Evolutionary conservation across 2,113 vertebrate species (phyloP).

Genomic region (Lepus timidus): DNA sequence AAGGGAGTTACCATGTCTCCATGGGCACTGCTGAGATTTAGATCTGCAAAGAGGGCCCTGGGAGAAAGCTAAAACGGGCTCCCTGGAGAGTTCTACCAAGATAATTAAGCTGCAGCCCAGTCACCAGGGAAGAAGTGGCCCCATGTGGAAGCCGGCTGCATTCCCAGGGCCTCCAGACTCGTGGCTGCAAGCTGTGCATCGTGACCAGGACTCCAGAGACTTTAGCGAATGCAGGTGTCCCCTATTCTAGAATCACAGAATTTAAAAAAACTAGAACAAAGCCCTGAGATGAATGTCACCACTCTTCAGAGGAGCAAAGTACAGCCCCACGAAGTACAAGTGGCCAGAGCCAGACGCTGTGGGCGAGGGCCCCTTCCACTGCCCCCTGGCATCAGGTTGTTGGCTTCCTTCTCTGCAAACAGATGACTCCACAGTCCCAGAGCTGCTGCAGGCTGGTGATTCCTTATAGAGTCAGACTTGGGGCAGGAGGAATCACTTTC

Average conservation of each 20-base stretch:
- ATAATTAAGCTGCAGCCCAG: conserved; percentile 58
- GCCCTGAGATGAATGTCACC: background rate
- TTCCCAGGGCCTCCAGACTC: background rate
- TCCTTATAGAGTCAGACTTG: background rate
- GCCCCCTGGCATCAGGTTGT: fast-evolving
- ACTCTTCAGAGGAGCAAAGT: background rate
- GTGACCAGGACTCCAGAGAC: background rate
- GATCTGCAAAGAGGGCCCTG: conserved; percentile 43
- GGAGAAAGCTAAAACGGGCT: background rate
- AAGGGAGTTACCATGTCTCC: conserved; percentile 56
- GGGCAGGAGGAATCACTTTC: background rate
- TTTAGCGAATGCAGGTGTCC: background rate
- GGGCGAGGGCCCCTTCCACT: background rate
- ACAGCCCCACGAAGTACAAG: too few species aligned
- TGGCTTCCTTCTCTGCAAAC: background rate
- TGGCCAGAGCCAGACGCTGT: background rate
- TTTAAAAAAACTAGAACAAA: background rate
- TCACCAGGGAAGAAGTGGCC: conserved; percentile 10
- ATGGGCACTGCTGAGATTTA: conserved; percentile 52
- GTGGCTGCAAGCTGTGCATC: background rate
- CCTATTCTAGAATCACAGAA: background rate
- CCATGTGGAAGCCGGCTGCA: background rate
- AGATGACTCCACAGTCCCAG: background rate
- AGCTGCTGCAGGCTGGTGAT: background rate
- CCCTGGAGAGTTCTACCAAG: conserved; percentile 58